Conservation (phyloP, 2,888 invertebrate species). For the Lasioglossum calceatum region DNA sequence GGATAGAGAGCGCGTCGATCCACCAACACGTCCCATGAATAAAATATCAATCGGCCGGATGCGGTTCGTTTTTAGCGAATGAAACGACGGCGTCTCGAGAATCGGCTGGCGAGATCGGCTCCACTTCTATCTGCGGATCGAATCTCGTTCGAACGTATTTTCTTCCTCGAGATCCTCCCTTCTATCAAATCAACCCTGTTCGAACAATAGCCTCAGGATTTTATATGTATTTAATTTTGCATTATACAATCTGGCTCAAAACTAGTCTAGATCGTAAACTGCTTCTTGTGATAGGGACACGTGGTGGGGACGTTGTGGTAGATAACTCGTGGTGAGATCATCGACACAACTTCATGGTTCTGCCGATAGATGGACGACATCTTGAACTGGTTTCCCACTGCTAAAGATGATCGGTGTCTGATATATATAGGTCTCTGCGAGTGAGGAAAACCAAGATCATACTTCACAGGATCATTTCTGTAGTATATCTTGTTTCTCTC, state of each 20-base stretch:
- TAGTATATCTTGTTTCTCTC: slow-evolving; percentile 87
- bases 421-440: slow-evolving; percentile 8
- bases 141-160: neutral
- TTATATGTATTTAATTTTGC: no score
- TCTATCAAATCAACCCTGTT: no score
- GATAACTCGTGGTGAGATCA: no score
- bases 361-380: no score
- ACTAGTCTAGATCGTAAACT: no score
- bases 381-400: slow-evolving; percentile 29
- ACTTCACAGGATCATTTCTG: slow-evolving; percentile 90
- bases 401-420: fast-evolving
- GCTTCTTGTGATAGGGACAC: no score
- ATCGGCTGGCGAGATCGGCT: neutral
- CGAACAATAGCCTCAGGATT: no score
- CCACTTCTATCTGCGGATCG: neutral
- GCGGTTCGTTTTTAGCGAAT: slow-evolving; percentile 30
- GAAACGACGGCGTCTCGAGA: slow-evolving; percentile 13
- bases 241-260: no score
- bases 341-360: no score
- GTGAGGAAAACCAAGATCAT: slow-evolving; percentile 74
- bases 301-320: no score
- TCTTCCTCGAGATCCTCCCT: neutral
- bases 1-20: slow-evolving; percentile 1
- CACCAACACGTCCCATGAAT: slow-evolving; percentile 41
- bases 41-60: slow-evolving; percentile 46